Percentiles rank a stretch among this genome's conserved stretches.
These are phyloP conservation scores for Anolis carolinensis DNA, from an alignment of 2,113 vertebrate genomes.

Conservation along the genomic window DNA sequence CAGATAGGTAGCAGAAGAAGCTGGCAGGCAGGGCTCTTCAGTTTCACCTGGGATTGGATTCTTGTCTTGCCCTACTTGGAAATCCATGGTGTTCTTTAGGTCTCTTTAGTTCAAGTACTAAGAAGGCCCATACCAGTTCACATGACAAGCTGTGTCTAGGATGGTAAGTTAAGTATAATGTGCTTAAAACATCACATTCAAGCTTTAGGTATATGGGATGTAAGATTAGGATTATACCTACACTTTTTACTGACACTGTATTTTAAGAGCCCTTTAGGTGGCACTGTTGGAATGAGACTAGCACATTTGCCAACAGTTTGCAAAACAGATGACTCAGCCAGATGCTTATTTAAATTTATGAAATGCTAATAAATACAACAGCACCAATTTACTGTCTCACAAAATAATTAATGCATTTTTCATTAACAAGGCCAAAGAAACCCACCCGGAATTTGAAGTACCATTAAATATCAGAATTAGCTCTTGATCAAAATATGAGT, in stretches of 20 bases:
- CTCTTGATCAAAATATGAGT: slow-evolving; percentile 42
- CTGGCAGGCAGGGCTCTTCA: too few relatives aligned
- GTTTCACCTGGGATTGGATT: too few relatives aligned
- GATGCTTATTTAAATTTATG: slow-evolving; percentile 35
- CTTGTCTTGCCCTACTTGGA: too few relatives aligned
- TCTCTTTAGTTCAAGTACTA: too few relatives aligned
- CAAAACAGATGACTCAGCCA: neutral
- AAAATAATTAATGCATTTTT: slow-evolving; percentile 20
- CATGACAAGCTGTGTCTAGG: too few relatives aligned
- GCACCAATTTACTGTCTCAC: slow-evolving; percentile 33
- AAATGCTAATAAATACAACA: slow-evolving; percentile 36
- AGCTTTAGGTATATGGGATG: too few relatives aligned
- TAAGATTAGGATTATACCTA: too few relatives aligned
- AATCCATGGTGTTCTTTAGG: too few relatives aligned
- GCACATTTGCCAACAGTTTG: slow-evolving; percentile 33
- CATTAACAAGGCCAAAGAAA: slow-evolving; percentile 18
- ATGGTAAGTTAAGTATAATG: too few relatives aligned
- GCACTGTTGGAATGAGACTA: slow-evolving; percentile 50
- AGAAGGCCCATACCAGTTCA: too few relatives aligned
- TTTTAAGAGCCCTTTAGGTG: slow-evolving; percentile 61
- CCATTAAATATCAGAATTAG: slow-evolving; percentile 8
- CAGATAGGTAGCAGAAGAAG: too few relatives aligned
- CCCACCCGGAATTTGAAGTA: neutral
- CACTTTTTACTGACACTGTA: slow-evolving; percentile 3
- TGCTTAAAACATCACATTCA: too few relatives aligned